phyloP scores from a whole-genome alignment of 2,888 invertebrate species.

The Slavum lentiscoides region DNA sequence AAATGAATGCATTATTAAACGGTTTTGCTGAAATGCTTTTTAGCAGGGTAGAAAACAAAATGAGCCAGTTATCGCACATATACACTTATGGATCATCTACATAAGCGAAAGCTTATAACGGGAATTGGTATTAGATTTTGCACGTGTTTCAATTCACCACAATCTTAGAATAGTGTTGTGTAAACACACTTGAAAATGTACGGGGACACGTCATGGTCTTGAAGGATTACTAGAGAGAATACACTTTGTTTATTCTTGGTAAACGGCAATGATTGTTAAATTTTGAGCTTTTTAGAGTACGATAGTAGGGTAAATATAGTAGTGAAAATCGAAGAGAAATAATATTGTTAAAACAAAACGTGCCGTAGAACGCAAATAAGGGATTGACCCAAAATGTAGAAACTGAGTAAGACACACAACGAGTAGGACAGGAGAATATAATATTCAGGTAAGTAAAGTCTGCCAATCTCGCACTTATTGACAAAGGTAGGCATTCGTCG shows the following conservation, averaged over 20 bases:
- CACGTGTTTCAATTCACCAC: background rate
- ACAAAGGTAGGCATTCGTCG: background rate
- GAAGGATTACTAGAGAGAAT: conserved; percentile 34
- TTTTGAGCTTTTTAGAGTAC: conserved; percentile 37
- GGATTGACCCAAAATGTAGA: conserved; percentile 22
- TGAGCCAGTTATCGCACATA: conserved; percentile 1
- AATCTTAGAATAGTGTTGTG: conserved; percentile 1
- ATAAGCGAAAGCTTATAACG: background rate
- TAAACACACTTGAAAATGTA: conserved; percentile 37
- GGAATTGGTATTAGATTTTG: conserved; percentile 29
- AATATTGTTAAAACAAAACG: conserved; percentile 33
- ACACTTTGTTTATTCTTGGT: conserved; percentile 31
- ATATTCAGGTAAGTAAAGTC: background rate
- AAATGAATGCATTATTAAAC: background rate
- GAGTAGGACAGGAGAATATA: background rate
- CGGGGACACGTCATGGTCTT: conserved; percentile 9
- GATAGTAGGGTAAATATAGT: background rate
- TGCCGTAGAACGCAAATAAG: conserved; percentile 34
- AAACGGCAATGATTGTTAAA: conserved; percentile 36
- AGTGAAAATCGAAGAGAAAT: conserved; percentile 28
- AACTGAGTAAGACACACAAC: background rate
- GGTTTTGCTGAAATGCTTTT: background rate
- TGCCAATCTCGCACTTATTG: conserved; percentile 2
- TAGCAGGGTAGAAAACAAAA: conserved; percentile 15
- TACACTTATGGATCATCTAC: conserved; percentile 10